Percentiles rank a stretch among this genome's conserved stretches.
phyloP scores from a whole-genome alignment of 2,888 invertebrate genomes.

The Dexiosoma caninum region DNA sequence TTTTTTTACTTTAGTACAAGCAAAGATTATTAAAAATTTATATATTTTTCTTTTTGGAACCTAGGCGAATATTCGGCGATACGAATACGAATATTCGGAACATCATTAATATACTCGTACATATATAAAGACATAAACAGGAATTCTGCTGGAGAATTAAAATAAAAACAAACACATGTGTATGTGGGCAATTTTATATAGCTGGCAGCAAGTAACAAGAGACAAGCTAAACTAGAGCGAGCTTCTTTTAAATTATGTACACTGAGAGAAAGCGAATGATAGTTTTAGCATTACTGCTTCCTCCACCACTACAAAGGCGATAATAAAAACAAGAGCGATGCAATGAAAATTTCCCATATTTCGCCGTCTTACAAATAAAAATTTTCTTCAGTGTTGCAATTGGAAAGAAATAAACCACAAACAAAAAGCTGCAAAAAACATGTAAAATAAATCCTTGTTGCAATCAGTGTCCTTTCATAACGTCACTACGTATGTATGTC shows the following conservation, averaged over 20 bases:
- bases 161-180: too few relatives aligned
- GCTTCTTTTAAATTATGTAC: not conserved
- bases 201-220: not conserved
- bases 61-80: too few relatives aligned
- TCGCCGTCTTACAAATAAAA: not conserved
- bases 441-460: constrained; percentile 53
- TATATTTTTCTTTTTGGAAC: too few relatives aligned
- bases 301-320: too few relatives aligned
- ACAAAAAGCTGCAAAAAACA: not conserved
- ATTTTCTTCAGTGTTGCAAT: constrained; percentile 1
- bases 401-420: constrained; percentile 22
- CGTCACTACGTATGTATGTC: constrained; percentile 1
- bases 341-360: not conserved
- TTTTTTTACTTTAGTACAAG: too few relatives aligned
- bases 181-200: not conserved
- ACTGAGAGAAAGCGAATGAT: not conserved
- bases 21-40: too few relatives aligned
- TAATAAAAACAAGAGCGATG: not conserved
- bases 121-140: too few relatives aligned
- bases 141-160: too few relatives aligned
- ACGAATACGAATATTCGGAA: too few relatives aligned
- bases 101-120: too few relatives aligned
- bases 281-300: not conserved
- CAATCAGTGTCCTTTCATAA: constrained; percentile 62
- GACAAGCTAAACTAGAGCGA: not conserved